Evolutionary conservation across 2,888 invertebrate species (phyloP), one percentile per base, ranked within the genome.

Genomic region (Gastrophysa polygoni): DNA sequence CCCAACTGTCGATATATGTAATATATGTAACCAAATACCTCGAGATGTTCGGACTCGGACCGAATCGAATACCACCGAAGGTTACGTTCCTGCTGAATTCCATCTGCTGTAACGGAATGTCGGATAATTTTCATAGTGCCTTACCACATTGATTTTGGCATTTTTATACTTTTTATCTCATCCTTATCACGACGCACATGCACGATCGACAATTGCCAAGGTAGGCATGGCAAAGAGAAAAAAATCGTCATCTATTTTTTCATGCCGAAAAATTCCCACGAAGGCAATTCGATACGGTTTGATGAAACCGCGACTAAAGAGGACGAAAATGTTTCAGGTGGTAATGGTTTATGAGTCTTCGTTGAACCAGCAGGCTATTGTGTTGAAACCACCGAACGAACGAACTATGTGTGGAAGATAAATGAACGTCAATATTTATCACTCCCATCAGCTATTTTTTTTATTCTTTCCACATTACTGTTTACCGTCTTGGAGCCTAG

Each of bases 241-340:
- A 38, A 38, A 38, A 38, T 38, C 38, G 14, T 14, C 14, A 14
- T 14, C 14, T 38, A 3, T 14, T 4, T 14, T 38, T 38, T 52
- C 38, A 57, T 28, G 49, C 10, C 34, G 52, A 54, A 61, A 61
- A 43, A 50, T 38, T 18, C 34, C 29, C 51, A 48, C 32, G 54
- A 52, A 52, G 61, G 49, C 52, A 54, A 62, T 62, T 46, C 58
- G 62, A 62, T 58, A 62, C 46, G 54, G 62, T 58, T 62, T 20
- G 54, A 20, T 54, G 44, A 62, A 62, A 58, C 62, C 62, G 58
- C 62, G 54, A 29, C 49, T 44, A 56, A 48, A 58, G 43, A 47
- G 57, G 17, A 54, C 46, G 43, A 20, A 54, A 24, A 54, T 38
- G 43, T 54, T 43, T 54, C 43, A 21, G 43, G 54, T 44, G 52